Conservation (phyloP, 2,797 vertebrate species). For the Lutjanus argentimaculatus region DNA sequence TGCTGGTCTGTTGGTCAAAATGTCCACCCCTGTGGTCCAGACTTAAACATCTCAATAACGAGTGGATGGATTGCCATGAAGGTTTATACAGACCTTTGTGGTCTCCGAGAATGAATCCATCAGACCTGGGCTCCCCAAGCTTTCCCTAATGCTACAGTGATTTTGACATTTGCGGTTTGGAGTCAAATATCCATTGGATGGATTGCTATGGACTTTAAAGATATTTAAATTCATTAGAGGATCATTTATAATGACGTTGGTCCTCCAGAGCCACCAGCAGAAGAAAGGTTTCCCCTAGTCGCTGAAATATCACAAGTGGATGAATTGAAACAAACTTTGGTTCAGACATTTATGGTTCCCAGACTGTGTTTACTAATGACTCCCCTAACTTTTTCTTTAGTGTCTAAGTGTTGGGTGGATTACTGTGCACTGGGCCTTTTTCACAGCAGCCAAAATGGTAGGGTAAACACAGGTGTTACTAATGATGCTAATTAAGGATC, state of each 20-base stretch:
- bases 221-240: background rate
- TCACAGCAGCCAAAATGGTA: too few relatives aligned
- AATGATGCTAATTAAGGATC: too few relatives aligned
- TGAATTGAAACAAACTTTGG: background rate
- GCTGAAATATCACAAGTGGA: background rate
- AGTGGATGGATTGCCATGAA: background rate
- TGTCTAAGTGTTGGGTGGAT: background rate
- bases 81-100: conserved; percentile 1
- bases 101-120: background rate
- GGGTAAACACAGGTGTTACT: too few relatives aligned
- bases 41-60: background rate
- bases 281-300: background rate
- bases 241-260: background rate
- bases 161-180: background rate
- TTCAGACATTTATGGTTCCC: background rate
- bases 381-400: background rate
- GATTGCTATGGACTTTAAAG: too few relatives aligned
- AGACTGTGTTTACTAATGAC: background rate
- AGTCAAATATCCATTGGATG: background rate
- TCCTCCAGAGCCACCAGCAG: background rate
- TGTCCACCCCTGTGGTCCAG: too few relatives aligned
- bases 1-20: background rate
- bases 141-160: background rate
- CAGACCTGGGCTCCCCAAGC: background rate
- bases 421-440: background rate